Conservation (phyloP, 2,888 invertebrate species). For the Dione vanillae region DNA sequence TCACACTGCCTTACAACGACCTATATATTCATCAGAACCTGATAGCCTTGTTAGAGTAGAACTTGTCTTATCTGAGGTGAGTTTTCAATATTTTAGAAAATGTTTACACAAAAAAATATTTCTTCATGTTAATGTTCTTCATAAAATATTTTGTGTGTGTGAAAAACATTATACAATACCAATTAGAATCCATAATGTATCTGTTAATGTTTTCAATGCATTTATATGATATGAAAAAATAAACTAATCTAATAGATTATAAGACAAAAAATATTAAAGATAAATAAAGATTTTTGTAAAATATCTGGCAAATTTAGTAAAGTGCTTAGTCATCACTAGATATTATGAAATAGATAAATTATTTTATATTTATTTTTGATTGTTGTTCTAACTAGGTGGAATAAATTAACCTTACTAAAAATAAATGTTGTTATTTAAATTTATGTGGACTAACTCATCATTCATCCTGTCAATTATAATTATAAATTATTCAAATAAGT, state of each 20-base stretch:
- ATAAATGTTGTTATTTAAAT: neutral
- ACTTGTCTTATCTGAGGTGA: conserved; percentile 93
- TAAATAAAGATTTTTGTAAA: no score
- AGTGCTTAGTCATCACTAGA: neutral
- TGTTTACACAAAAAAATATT: neutral
- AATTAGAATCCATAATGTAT: conserved; percentile 4
- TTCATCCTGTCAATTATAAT: conserved; percentile 8
- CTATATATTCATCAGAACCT: conserved; percentile 87
- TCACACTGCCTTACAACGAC: conserved; percentile 94
- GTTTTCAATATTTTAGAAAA: conserved; percentile 35
- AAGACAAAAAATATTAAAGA: neutral
- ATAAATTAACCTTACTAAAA: neutral
- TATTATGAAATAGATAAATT: neutral
- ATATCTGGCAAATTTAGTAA: neutral
- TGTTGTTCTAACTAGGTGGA: neutral
- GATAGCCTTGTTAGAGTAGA: conserved; percentile 93
- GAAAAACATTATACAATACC: neutral
- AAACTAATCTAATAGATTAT: no score
- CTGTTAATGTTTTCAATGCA: no score
- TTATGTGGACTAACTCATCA: conserved; percentile 4
- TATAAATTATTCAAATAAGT: neutral
- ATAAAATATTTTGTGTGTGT: neutral
- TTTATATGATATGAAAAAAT: no score
- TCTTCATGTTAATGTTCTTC: neutral
- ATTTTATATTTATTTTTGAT: neutral